These are phyloP conservation scores for Rhadina sibilatrix DNA, from an alignment of 2,113 vertebrate genomes.

Conservation along the genomic window DNA sequence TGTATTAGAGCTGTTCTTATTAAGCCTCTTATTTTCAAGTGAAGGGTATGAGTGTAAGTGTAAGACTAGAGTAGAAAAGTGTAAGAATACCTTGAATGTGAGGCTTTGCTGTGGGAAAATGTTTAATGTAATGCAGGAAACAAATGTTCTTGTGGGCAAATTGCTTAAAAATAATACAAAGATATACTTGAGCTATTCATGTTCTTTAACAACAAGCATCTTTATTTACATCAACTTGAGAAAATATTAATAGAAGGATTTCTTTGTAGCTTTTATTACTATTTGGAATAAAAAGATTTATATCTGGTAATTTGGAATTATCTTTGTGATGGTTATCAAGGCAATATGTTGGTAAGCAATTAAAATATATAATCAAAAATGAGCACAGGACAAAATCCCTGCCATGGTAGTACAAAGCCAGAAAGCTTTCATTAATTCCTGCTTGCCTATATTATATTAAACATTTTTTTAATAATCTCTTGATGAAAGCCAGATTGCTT, in stretches of 20 bases:
- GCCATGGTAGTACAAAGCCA: not conserved
- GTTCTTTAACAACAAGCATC: not conserved
- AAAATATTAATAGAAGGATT: constrained; percentile 6
- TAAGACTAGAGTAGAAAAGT: not conserved
- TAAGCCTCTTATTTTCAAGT: not conserved
- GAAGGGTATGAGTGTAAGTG: not conserved
- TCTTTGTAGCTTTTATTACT: not conserved
- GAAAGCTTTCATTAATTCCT: constrained; percentile 31
- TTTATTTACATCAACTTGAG: constrained; percentile 1
- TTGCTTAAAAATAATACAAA: not conserved
- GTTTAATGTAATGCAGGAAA: not conserved
- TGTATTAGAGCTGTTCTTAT: not conserved
- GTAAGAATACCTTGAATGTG: not conserved
- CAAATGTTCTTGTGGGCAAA: not conserved
- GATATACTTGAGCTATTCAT: not conserved
- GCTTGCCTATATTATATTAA: not conserved
- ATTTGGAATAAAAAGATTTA: not conserved
- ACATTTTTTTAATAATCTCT: not conserved
- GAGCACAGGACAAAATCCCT: not conserved
- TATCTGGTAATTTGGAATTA: constrained; percentile 41
- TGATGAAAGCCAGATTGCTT: not conserved
- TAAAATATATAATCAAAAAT: constrained; percentile 38
- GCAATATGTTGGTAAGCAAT: constrained; percentile 41
- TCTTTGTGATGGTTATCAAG: constrained; percentile 42
- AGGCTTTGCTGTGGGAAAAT: not conserved